Evolutionary conservation across 1,140 invertebrate genomes (phyloP).

Genomic region (Rhopalosiphum maidis): DNA sequence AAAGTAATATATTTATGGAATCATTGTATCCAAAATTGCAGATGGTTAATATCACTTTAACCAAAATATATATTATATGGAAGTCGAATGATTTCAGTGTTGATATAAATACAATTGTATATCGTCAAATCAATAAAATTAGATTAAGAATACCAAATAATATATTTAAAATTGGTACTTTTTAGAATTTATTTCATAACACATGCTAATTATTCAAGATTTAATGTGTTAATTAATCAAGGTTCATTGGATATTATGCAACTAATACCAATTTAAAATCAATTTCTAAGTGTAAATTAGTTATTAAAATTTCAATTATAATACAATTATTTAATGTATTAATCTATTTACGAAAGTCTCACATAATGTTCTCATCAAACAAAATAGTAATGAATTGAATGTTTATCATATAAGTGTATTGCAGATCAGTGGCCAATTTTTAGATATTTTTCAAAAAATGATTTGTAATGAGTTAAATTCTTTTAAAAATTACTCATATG

Average conservation of each 20-base stretch:
- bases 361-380: neutral
- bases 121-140: neutral
- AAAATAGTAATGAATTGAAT: neutral
- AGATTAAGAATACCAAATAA: neutral
- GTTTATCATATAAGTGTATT: neutral
- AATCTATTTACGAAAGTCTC: neutral
- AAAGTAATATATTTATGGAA: neutral
- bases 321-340: constrained; percentile 1
- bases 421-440: neutral
- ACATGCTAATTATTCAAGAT: neutral
- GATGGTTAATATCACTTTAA: neutral
- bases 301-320: neutral
- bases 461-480: neutral
- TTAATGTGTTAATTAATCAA: neutral
- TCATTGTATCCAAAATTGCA: neutral
- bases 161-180: neutral
- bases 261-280: neutral
- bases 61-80: neutral
- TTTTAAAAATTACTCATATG: neutral
- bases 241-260: neutral
- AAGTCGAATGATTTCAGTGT: neutral
- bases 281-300: neutral
- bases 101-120: neutral
- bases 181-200: neutral
- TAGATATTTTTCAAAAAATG: neutral